These are phyloP conservation scores for Drosophila lacicola DNA, from an alignment of 2,888 invertebrate species.

Conservation along the genomic window DNA sequence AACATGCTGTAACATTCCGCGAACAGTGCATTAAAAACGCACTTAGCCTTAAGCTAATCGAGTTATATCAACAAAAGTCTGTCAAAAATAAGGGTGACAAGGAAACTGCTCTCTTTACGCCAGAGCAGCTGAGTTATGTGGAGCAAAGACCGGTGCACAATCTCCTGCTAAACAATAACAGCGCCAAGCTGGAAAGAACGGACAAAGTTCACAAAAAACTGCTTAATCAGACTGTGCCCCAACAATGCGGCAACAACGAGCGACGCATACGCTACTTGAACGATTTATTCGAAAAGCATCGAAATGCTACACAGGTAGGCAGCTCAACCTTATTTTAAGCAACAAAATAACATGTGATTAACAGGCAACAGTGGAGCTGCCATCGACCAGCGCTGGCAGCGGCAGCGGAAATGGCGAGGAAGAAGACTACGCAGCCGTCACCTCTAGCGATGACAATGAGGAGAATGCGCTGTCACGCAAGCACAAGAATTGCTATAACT, in stretches of 20 bases:
- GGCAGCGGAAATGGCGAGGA: conserved; percentile 62
- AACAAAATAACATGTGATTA: not conserved
- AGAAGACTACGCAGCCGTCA: conserved; percentile 75
- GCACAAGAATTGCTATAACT: conserved; percentile 82
- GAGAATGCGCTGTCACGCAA: conserved; percentile 61
- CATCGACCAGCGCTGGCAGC: conserved; percentile 47
- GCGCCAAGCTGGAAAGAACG: conserved; percentile 50
- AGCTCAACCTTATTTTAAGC: too few relatives aligned
- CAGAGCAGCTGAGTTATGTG: conserved; percentile 74
- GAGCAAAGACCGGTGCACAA: conserved; percentile 80
- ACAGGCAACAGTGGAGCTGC: conserved; percentile 42
- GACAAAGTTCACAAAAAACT: conserved; percentile 78
- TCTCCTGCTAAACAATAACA: conserved; percentile 70
- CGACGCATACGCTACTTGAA: conserved; percentile 76
- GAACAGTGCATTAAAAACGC: conserved; percentile 83
- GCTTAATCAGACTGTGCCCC: conserved; percentile 53
- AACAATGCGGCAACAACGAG: conserved; percentile 30
- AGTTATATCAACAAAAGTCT: conserved; percentile 58
- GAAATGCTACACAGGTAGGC: conserved; percentile 42
- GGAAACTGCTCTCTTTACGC: conserved; percentile 66
- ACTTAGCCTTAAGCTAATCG: conserved; percentile 73
- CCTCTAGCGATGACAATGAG: conserved; percentile 82
- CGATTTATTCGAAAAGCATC: conserved; percentile 74
- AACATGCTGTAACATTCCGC: conserved; percentile 84
- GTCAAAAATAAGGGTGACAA: conserved; percentile 39